Conservation (phyloP, 2,113 vertebrate genomes). For the Callospermophilus lateralis region DNA sequence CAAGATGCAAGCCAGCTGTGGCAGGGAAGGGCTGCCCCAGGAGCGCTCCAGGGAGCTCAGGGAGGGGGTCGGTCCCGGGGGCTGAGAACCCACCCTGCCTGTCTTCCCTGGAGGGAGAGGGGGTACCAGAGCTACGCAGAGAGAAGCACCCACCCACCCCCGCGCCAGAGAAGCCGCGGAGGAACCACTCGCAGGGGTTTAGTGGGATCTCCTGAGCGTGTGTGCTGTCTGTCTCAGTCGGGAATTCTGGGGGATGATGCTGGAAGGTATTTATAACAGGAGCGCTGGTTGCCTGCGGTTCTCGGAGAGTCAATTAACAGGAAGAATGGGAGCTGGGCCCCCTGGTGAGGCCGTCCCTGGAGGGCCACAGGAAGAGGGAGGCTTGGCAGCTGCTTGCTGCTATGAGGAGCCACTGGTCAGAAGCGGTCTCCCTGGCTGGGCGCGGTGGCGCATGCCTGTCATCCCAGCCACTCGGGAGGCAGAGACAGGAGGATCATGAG, state of each 20-base stretch:
- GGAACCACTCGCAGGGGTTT: neutral
- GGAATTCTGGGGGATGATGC: neutral
- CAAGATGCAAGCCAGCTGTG: too few relatives aligned
- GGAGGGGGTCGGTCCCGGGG: neutral
- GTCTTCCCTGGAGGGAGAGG: neutral
- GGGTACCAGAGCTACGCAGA: neutral
- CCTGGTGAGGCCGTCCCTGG: neutral
- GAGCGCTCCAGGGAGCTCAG: neutral
- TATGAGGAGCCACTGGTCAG: fast-evolving
- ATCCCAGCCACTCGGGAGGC: too few relatives aligned
- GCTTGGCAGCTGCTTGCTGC: neutral
- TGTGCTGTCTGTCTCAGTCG: neutral
- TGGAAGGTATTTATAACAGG: conserved; percentile 29
- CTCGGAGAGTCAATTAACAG: neutral
- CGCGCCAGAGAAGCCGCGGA: neutral
- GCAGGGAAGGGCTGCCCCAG: neutral
- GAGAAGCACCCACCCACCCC: neutral
- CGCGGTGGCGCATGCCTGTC: too few relatives aligned
- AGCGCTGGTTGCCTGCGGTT: neutral
- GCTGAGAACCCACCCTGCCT: neutral
- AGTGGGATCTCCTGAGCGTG: neutral
- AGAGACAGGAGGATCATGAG: too few relatives aligned
- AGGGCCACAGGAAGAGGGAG: neutral
- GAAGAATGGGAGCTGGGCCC: fast-evolving
- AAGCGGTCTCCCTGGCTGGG: neutral